Evolutionary conservation across 2,113 vertebrate species (phyloP).

Genomic region (Sialia sialis): DNA sequence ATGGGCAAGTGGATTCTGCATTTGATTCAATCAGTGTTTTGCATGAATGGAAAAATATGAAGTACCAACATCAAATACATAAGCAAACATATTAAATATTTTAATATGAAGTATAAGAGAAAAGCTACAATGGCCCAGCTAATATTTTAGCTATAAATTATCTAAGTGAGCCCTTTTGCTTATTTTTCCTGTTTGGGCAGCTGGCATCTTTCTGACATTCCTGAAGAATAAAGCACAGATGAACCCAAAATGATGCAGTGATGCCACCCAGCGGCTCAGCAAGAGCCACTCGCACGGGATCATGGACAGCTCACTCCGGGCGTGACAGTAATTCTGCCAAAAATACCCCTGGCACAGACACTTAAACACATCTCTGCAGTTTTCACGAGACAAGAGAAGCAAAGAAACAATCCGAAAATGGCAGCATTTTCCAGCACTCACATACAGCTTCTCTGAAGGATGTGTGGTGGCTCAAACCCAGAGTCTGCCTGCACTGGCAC

Average conservation of each 20-base stretch:
- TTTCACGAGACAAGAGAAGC: background rate
- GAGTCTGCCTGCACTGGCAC: background rate
- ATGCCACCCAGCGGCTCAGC: constrained; percentile 35
- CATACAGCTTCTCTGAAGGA: background rate
- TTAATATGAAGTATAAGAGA: background rate
- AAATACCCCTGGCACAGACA: background rate
- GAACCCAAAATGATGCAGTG: background rate
- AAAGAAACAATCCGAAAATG: background rate
- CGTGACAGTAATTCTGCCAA: background rate
- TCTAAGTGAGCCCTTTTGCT: background rate
- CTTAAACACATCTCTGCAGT: background rate
- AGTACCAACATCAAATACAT: background rate
- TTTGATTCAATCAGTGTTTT: background rate
- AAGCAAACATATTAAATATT: background rate
- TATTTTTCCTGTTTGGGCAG: background rate
- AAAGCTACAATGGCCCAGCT: background rate
- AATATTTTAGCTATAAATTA: background rate
- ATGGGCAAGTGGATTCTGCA: background rate
- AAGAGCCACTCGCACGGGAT: background rate
- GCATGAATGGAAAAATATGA: background rate
- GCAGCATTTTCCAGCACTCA: background rate
- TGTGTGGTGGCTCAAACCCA: background rate
- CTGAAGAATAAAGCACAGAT: background rate
- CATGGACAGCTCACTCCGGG: accelerated
- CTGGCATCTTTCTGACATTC: background rate